A percentile compares a stretch with the other conserved stretches of the same genome.
Conservation (phyloP, 2,113 vertebrate species). For the Perccottus glenii region DNA sequence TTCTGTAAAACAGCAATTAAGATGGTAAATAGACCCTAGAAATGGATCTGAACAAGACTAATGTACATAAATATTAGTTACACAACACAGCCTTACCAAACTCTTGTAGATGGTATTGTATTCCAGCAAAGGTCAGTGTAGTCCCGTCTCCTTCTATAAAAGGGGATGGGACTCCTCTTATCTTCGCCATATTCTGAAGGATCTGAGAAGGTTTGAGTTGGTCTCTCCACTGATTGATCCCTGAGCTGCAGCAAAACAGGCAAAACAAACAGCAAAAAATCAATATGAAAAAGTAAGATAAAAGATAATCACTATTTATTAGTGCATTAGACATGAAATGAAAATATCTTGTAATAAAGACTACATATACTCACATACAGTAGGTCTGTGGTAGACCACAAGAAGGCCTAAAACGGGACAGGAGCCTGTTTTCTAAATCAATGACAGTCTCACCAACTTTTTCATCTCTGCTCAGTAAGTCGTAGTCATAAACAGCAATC, state of each 20-base stretch:
- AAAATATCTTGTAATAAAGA: neutral
- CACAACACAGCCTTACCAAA: conserved; percentile 80
- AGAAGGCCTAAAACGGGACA: conserved; percentile 89
- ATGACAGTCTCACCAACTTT: conserved; percentile 97
- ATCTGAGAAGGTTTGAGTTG: conserved; percentile 91
- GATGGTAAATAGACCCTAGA: neutral
- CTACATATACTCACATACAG: conserved; percentile 85
- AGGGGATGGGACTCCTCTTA: conserved; percentile 84
- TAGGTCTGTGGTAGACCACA: conserved; percentile 94
- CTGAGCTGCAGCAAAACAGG: conserved; percentile 81
- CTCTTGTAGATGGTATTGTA: conserved; percentile 85
- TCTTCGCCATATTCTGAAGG: conserved; percentile 86
- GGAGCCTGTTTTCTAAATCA: conserved; percentile 94
- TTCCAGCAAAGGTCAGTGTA: conserved; percentile 83
- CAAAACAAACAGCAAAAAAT: neutral
- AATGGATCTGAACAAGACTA: too few species aligned
- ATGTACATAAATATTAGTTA: neutral
- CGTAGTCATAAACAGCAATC: conserved; percentile 94
- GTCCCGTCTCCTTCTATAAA: conserved; percentile 83
- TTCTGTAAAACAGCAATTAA: conserved; percentile 77
- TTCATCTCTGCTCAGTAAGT: conserved; percentile 90
- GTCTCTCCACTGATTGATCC: conserved; percentile 93
- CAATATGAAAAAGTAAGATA: too few species aligned
- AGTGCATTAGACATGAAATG: too few species aligned
- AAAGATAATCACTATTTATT: too few species aligned